Evolutionary conservation across 2,113 vertebrate genomes (phyloP).

Genomic region (Tretioscincus oriximinensis): DNA sequence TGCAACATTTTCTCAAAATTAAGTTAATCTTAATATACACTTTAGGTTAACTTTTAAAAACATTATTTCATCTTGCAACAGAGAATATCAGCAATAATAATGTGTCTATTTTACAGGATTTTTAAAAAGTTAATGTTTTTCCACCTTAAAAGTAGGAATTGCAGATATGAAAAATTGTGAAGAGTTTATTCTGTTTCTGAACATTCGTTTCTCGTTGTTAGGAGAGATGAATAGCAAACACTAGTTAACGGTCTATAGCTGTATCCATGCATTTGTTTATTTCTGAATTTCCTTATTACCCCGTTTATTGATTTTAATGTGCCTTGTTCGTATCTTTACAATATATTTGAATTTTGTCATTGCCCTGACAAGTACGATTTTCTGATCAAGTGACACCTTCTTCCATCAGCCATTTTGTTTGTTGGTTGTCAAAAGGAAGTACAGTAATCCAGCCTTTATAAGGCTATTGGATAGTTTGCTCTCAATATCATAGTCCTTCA

Average conservation of each 20-base stretch:
- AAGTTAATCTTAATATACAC: background rate
- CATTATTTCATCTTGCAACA: background rate
- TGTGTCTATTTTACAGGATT: too few species aligned
- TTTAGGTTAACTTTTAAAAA: background rate
- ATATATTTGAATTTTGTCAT: too few species aligned
- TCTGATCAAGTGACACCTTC: too few species aligned
- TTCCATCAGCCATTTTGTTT: too few species aligned
- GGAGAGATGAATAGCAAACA: background rate
- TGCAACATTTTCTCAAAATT: slow-evolving; percentile 1
- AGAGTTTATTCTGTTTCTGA: background rate
- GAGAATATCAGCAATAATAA: background rate
- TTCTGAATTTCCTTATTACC: too few species aligned
- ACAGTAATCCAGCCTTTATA: too few species aligned
- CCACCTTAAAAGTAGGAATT: background rate
- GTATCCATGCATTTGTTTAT: background rate
- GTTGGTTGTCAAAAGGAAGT: too few species aligned
- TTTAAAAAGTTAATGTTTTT: background rate
- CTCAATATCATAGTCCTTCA: too few species aligned
- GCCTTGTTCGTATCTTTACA: too few species aligned
- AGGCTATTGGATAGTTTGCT: too few species aligned
- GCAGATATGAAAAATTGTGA: background rate
- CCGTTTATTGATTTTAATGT: too few species aligned
- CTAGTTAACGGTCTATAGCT: background rate
- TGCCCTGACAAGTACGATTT: too few species aligned
- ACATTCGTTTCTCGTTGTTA: background rate